Percentiles rank a stretch among this genome's conserved stretches.
Conservation (phyloP, 2,888 invertebrate species). For the Andrena hattorfiana region DNA sequence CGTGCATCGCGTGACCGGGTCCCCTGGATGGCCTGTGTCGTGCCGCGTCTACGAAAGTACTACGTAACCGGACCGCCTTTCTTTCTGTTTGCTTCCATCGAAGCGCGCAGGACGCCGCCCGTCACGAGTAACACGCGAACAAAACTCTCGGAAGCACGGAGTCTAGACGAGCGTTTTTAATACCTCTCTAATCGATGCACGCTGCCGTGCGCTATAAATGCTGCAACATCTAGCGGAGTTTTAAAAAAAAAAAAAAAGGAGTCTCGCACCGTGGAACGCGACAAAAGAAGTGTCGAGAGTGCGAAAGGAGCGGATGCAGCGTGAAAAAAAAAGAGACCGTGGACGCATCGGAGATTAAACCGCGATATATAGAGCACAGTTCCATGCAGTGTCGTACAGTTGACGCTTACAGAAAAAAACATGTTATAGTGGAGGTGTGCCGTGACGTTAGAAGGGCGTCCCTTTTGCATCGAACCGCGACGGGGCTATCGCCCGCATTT, state of each 20-base stretch:
- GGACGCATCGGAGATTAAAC: slow-evolving; percentile 39
- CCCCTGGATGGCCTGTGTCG: slow-evolving; percentile 12
- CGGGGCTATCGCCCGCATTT: slow-evolving; percentile 7
- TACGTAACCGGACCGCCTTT: slow-evolving; percentile 41
- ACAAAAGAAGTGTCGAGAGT: slow-evolving; percentile 22
- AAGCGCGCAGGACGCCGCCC: slow-evolving; percentile 31
- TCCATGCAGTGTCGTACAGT: background rate
- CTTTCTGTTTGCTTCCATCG: background rate
- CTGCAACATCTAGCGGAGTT: slow-evolving; percentile 14
- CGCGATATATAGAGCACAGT: background rate
- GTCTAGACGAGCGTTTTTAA: slow-evolving; percentile 17
- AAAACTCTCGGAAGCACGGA: background rate
- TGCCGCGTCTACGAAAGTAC: slow-evolving; percentile 14
- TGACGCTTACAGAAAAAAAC: background rate
- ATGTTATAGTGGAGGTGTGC: background rate
- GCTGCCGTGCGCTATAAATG: background rate
- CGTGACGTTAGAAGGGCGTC: background rate
- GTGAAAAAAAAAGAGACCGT: background rate
- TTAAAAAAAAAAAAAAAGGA: slow-evolving; percentile 15
- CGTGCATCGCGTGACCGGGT: slow-evolving; percentile 62
- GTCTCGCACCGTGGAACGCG: background rate
- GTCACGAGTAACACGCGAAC: slow-evolving; percentile 41
- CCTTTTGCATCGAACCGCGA: slow-evolving; percentile 15
- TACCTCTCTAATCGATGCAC: slow-evolving; percentile 42
- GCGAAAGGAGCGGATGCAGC: background rate